Conservation (phyloP, 2,888 invertebrate genomes). For the Drosophila anomelani region DNA sequence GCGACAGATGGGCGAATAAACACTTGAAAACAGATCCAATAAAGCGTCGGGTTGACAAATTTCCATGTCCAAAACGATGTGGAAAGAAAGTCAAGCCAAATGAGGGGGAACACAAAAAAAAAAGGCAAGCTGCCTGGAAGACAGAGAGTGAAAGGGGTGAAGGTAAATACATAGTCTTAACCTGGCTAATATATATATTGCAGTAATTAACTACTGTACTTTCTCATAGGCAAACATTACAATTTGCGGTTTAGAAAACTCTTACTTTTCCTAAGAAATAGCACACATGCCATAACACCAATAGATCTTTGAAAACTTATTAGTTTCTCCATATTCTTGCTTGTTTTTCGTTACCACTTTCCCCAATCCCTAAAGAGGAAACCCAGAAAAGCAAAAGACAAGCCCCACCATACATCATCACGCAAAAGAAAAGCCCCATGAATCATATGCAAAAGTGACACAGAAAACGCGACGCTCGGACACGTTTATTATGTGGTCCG, state of each 20-base stretch:
- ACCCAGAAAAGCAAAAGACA: constrained; percentile 5
- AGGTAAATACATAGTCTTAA: constrained; percentile 4
- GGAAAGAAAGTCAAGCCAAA: constrained; percentile 42
- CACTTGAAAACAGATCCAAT: constrained; percentile 17
- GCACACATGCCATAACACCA: neutral
- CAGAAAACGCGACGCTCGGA: constrained; percentile 44
- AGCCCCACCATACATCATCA: constrained; percentile 16
- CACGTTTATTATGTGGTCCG: constrained; percentile 38
- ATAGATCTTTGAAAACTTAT: neutral
- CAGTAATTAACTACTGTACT: neutral
- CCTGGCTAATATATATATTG: neutral
- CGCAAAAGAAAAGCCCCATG: constrained; percentile 63
- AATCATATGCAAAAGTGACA: constrained; percentile 67
- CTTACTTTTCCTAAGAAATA: neutral
- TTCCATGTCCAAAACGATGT: constrained; percentile 59
- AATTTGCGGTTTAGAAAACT: neutral
- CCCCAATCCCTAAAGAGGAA: constrained; percentile 11
- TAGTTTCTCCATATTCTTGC: neutral
- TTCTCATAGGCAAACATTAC: neutral
- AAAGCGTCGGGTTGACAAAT: constrained; percentile 64
- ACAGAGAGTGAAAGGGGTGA: constrained; percentile 7
- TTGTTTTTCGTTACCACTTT: neutral
- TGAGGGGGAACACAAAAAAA: neutral
- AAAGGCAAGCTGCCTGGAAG: constrained; percentile 5
- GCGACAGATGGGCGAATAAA: constrained; percentile 43